Percentiles rank a stretch among this genome's conserved stretches.
Evolutionary conservation across 2,113 vertebrate species (phyloP).

Genomic region (Zingel zingel): DNA sequence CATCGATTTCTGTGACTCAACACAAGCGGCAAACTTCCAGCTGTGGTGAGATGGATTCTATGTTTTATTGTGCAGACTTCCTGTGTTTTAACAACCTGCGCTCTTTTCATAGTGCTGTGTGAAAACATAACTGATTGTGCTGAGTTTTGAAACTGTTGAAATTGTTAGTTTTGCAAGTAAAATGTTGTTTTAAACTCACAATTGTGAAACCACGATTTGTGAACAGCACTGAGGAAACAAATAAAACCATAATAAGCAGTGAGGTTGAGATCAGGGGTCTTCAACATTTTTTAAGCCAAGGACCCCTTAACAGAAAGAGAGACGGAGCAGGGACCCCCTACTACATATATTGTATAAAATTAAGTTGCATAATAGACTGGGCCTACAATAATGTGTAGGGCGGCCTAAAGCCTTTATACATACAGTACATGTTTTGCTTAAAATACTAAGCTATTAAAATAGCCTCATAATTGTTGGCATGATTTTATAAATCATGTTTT

Average conservation of each 20-base stretch:
- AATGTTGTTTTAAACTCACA: background rate
- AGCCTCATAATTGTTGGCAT: too few relatives aligned
- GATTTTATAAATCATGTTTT: too few relatives aligned
- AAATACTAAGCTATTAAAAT: too few relatives aligned
- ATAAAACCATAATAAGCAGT: background rate
- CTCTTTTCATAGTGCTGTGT: background rate
- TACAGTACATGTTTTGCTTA: too few relatives aligned
- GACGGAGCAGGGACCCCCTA: too few relatives aligned
- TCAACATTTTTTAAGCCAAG: too few relatives aligned
- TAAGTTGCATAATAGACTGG: too few relatives aligned
- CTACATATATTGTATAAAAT: too few relatives aligned
- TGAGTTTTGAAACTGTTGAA: too few relatives aligned
- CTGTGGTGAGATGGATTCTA: constrained; percentile 88
- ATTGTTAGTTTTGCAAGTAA: background rate
- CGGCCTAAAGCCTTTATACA: too few relatives aligned
- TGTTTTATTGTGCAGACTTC: background rate
- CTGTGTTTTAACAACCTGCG: background rate
- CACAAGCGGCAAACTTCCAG: constrained; percentile 97
- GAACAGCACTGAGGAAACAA: background rate
- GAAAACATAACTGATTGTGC: background rate
- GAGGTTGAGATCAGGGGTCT: background rate
- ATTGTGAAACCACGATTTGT: background rate
- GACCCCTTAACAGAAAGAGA: too few relatives aligned
- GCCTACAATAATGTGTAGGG: too few relatives aligned
- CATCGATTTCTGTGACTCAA: constrained; percentile 98